phyloP scores from a whole-genome alignment of 1,140 invertebrate genomes.

The Bombus picipes region DNA sequence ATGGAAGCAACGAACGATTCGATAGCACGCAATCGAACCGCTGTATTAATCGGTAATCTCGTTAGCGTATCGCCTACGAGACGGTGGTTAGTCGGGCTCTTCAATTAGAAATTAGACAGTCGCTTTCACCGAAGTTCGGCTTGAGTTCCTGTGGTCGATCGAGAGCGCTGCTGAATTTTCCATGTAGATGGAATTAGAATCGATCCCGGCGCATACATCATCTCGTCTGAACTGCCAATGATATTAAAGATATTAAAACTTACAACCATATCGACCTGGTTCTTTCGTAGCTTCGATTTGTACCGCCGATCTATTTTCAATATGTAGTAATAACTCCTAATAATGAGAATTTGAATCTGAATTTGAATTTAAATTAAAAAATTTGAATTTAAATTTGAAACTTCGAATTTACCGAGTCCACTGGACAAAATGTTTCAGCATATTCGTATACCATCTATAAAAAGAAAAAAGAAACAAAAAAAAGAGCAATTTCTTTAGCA shows the following conservation, averaged over 20 bases:
- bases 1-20: background rate
- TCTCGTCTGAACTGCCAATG: background rate
- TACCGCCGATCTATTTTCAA: too few species aligned
- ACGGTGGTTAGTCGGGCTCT: constrained; percentile 55
- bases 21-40: constrained; percentile 1
- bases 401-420: too few species aligned
- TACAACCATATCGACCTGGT: too few species aligned
- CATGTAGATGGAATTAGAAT: constrained; percentile 62
- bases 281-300: too few species aligned
- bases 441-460: too few species aligned
- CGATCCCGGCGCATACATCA: constrained; percentile 23
- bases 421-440: too few species aligned
- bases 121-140: constrained; percentile 27
- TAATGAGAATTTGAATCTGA: too few species aligned
- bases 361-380: too few species aligned
- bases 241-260: constrained; percentile 24
- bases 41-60: constrained; percentile 43
- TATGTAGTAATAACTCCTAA: too few species aligned
- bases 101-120: constrained; percentile 66
- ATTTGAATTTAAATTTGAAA: too few species aligned
- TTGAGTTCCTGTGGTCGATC: background rate
- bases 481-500: too few species aligned
- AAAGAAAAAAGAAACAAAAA: too few species aligned
- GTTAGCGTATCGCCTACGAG: constrained; percentile 48
- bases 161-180: constrained; percentile 55